Evolutionary conservation across 2,113 vertebrate genomes (phyloP).

Genomic region (Arenaria interpres): DNA sequence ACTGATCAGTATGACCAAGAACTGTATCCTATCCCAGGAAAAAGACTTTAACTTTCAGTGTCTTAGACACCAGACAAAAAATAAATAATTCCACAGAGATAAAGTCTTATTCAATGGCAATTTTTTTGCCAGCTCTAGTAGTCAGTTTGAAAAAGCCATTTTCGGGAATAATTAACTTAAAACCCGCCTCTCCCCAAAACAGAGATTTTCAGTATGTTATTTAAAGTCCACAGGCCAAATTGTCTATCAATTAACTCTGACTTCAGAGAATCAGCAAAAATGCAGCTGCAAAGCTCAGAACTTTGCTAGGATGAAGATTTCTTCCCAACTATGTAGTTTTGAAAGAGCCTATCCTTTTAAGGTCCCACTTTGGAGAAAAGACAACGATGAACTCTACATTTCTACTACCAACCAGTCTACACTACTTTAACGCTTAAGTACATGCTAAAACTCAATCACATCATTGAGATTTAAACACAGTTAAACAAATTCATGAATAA

Average conservation of each 20-base stretch:
- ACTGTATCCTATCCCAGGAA: not conserved
- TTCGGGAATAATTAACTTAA: constrained; percentile 47
- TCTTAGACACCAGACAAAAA: not conserved
- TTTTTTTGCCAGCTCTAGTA: constrained; percentile 17
- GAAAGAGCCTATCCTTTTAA: not conserved
- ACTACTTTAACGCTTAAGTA: not conserved
- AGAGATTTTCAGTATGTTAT: constrained; percentile 60
- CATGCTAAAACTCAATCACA: not conserved
- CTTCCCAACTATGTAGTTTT: not conserved
- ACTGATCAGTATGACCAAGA: not conserved
- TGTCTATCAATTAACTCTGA: constrained; percentile 56
- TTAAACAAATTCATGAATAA: not conserved
- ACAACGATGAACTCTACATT: not conserved
- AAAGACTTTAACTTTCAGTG: not conserved
- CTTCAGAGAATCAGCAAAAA: constrained; percentile 65
- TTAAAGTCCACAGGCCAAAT: constrained; percentile 64
- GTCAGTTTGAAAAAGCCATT: constrained; percentile 7
- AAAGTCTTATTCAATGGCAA: not conserved
- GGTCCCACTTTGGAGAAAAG: not conserved
- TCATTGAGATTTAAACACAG: not conserved
- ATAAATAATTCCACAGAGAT: not conserved
- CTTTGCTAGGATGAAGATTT: constrained; percentile 28
- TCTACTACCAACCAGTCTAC: not conserved
- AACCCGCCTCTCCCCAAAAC: constrained; percentile 49
- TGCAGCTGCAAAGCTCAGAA: constrained; percentile 50